A percentile compares a stretch with the other conserved stretches of the same genome.
Conservation (phyloP, 1,140 invertebrate species). For the Myzus persicae region DNA sequence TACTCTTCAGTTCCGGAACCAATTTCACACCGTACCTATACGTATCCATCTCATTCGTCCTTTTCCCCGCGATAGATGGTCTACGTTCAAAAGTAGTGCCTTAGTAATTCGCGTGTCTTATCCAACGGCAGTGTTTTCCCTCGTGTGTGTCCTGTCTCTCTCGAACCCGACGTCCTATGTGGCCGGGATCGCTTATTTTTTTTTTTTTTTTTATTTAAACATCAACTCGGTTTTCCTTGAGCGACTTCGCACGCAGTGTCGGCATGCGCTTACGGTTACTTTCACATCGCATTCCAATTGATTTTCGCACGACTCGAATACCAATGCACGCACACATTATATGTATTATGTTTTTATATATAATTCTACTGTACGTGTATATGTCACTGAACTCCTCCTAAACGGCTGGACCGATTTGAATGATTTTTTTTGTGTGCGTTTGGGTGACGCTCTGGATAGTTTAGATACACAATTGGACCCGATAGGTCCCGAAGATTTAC, state of each 20-base stretch:
- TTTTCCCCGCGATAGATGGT: not conserved
- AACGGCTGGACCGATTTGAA: too few species aligned
- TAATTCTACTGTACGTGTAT: too few species aligned
- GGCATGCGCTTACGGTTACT: constrained; percentile 31
- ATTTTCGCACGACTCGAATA: constrained; percentile 49
- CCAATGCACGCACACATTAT: not conserved
- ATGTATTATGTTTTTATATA: too few species aligned
- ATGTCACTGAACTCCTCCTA: too few species aligned
- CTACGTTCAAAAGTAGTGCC: not conserved
- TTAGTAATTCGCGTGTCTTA: not conserved
- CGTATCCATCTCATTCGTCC: not conserved
- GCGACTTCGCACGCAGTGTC: not conserved
- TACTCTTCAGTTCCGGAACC: not conserved
- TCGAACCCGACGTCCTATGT: not conserved
- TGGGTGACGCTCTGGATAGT: too few species aligned
- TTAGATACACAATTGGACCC: too few species aligned
- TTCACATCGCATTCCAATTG: constrained; percentile 58
- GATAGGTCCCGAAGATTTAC: too few species aligned
- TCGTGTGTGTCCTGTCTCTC: not conserved
- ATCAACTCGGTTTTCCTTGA: constrained; percentile 45
- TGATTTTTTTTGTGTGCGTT: too few species aligned
- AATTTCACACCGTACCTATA: not conserved
- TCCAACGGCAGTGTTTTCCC: not conserved
- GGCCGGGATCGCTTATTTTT: not conserved
- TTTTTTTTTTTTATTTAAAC: constrained; percentile 41